Base-by-base conservation (phyloP, 2,113 vertebrate species). In the Amblyopsis rosae region DNA sequence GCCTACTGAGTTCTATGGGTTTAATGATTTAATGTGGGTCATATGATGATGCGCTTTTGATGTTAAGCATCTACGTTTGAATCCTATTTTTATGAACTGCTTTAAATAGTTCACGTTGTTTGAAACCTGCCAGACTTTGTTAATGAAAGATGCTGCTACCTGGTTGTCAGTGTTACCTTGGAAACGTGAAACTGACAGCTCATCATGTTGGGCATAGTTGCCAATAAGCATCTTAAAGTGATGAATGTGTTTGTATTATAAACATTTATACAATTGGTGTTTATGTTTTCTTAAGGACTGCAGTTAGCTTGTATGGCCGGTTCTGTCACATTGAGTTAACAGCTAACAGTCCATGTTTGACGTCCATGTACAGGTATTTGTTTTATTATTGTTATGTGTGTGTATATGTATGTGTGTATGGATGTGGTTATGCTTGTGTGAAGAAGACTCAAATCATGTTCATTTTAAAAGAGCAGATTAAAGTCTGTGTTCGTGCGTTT, bases 221-320 rank as follows among this genome's bases (percentile, higher is more conserved):
- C 9, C 9, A 50, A 15, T 46, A 12, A n/a, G 48, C 6, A 67
- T 17, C 49, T 41, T 41, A 46, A 58, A 73, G 60, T 60, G 70
- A 77, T 53, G 54, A 58, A 65, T 58, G 48, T 57, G 78, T 88
- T 80, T 90, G 72, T 84, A 79, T 68, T 73, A 59, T 67, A 86
- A 84, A 88, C 77, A 90, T 45, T 46, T n/a, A 41, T 76, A 9
- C 82, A 75, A 80, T 83, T 81, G 56, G n/a, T 79, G 75, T 79
- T 69, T 83, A 76, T 76, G 62, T 81, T 73, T 73, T 75, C 32
- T 19, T 61, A 46, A 54, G 56, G 55, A 35, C 60, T 16, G 7
- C 60, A 65, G 67, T 72, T 73, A 59, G 67, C 79, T 67, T 63
- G 73, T 9, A 51, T 1, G 15, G 75, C 80, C 71, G 73, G 77